phyloP scores from a whole-genome alignment of 2,113 vertebrate species.

The Passer domesticus region DNA sequence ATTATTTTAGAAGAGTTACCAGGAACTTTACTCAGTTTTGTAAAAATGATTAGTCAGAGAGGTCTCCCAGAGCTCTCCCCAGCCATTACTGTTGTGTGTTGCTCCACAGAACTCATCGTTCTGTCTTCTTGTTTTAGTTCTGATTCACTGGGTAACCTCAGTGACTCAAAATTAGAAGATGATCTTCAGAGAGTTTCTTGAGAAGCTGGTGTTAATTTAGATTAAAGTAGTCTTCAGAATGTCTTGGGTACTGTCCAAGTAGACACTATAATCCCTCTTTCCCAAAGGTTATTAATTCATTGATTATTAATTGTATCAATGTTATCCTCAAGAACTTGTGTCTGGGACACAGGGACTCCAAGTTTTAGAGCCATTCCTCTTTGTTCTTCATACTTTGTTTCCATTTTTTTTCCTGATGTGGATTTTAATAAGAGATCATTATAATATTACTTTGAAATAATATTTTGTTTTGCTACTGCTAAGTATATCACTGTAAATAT shows the following conservation, averaged over 20 bases:
- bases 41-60: background rate
- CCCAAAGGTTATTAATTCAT: constrained; percentile 45
- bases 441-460: constrained; percentile 19
- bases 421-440: constrained; percentile 17
- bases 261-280: constrained; percentile 3
- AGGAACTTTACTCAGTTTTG: background rate
- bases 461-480: background rate
- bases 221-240: constrained; percentile 1
- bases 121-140: background rate
- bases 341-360: background rate
- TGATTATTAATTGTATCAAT: constrained; percentile 28
- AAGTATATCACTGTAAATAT: constrained; percentile 13
- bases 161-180: background rate
- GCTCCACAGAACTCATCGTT: background rate
- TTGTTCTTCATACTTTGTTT: background rate
- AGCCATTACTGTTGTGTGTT: background rate
- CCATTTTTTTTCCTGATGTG: background rate
- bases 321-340: background rate
- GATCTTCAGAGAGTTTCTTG: background rate
- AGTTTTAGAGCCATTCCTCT: background rate
- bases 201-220: background rate
- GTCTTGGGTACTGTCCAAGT: background rate
- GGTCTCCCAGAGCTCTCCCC: background rate
- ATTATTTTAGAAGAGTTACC: background rate
- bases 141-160: background rate